Evolutionary conservation across 2,113 vertebrate genomes (phyloP), one percentile per base, ranked within the genome.

Genomic region (Vimba vimba): DNA sequence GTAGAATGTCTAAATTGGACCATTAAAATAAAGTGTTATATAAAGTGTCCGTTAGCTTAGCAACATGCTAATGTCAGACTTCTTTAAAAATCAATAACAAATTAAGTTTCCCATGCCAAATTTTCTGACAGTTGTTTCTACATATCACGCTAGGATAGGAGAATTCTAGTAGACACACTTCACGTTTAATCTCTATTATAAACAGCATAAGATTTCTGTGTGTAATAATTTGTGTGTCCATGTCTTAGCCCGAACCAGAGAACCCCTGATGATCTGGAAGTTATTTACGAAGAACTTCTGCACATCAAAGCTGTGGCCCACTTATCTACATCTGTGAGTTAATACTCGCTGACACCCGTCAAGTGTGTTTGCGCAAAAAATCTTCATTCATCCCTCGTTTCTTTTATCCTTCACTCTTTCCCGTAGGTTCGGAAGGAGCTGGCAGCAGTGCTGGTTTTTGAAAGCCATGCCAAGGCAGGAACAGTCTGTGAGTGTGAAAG

Each of bases 221-320:
- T 68, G 66, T 55, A 39, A 12, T 36, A 59, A 7, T 85, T 9
- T 25, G 2, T 77, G 8, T 77, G 8, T 73, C 25, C 30, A 39
- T 62, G 21, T 74, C 59, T 2, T 85, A 99, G 97, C 77, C 98
- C 97, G 0, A 95, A 92, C 71, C 98, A 99, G 89, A 96, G 98
- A 87, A 96, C 95, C 0, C 93, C 95, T 0, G 98, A 98, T 13
- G 98, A 99, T 89, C 93, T 98, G 89, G 97, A 98, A 85, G 95
- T 99, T 80, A 99, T 99, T 86, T 99, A 97, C 0, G 98, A 99
- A 92, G 98, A 99, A 91, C 92, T 99, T 64, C 95, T 98, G 0
- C 97, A 99, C 62, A 94, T 98, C 91, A 98, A 98, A 85, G 97
- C 98, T 0, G 97, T 97, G 33, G 96, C 97, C 25, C 97, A 99